Base-by-base conservation (phyloP, 2,113 vertebrate genomes). In the Salminus brasiliensis region DNA sequence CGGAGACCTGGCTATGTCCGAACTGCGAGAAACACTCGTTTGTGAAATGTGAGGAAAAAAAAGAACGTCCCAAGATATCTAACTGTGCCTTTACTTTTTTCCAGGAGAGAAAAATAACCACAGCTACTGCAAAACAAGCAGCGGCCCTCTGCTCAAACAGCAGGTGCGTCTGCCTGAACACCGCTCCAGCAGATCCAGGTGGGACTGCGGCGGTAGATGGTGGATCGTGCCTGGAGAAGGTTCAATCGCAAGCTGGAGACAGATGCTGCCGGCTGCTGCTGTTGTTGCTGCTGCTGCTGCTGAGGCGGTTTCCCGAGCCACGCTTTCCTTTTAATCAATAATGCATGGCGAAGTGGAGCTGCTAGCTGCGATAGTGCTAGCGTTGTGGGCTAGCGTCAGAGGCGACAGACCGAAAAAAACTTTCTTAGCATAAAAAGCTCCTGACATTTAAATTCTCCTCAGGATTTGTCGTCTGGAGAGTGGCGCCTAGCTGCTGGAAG, bases 361-460 rank as follows among this genome's bases (percentile, higher is more conserved):
- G 39, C 29, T 55, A 55, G 59, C 59, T 25, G 27, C 55, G 55
- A 63, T n/a, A n/a, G 34, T 59, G 62, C 45, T 52, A 52, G 39
- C 23, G 15, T 52, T 73, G 78, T 73, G 78, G 25, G 27, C 67
- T 43, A 57, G 72, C 72, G 32, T 67, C 4, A 49, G 25, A 57
- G 32, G 53, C 45, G 25, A 47, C 36, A 76, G 43, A 63, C 34
- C 72, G 72, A 66, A 63, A 81, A 84, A 63, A 81, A 84, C 68
- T 80, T 39, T 73, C 67, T 30, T 25, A 5, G 74, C 71, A 70
- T 60, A 70, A 81, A 79, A 79, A 85, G 75, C 82, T 87, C 85
- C 80, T 86, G 70, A 85, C 84, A 43, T 79, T 84, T 80, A 66
- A 80, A 87, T 67, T 30, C 39, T 55, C 27, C 3, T 2, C 43